Base-by-base conservation (phyloP, 1,140 invertebrate genomes). In the Lasioglossum baleicum region DNA sequence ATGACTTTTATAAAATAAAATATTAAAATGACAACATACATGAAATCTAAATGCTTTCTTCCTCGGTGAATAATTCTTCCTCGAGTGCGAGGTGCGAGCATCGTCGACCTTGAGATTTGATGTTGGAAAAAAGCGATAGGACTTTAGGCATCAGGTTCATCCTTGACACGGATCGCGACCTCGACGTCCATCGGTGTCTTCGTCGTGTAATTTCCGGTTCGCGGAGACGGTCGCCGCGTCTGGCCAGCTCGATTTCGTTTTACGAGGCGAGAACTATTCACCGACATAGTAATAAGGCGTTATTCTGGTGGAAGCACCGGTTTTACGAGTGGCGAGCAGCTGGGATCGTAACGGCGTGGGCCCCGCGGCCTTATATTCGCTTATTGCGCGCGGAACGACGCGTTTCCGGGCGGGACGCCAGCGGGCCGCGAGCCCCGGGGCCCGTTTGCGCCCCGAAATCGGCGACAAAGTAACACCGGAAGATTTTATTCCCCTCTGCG, bases 211-310 rank as follows among this genome's bases (percentile, higher is more conserved):
- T 63, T 35, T 40, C 61, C 31, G 31, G 26, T 0, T 64, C 61
- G 61, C 31, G 13, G 15, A 44, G 13, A 4, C 11, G 11, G 13
- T 31, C 31, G 1, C 31, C 15, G 11, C 61, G 2, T 7, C 20
- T 20, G 42, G 42, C 20, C 22, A 15, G 7, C 56, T 80, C 72
- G 70, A 58, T 69, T 80, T 84, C 67, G 82, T 75, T 84, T 84
- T 84, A 84, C 77, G 83, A 84, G 82, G 68, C 83, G 82, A 73
- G 72, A 84, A 84, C 66, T 72, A 42, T 69, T 69, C 35, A 40
- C 42, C 51, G 72, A 22, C 44, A 82, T 80, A 73, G 76, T 79
- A 84, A 80, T 80, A 80, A 79, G 35, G 61, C 66, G 66, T 80
- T 71, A 83, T 75, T 58, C 51, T 61, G n/a, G 44, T 48, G 60